Conservation (phyloP, 2,888 invertebrate genomes). For the Acanthosepion lycidas region DNA sequence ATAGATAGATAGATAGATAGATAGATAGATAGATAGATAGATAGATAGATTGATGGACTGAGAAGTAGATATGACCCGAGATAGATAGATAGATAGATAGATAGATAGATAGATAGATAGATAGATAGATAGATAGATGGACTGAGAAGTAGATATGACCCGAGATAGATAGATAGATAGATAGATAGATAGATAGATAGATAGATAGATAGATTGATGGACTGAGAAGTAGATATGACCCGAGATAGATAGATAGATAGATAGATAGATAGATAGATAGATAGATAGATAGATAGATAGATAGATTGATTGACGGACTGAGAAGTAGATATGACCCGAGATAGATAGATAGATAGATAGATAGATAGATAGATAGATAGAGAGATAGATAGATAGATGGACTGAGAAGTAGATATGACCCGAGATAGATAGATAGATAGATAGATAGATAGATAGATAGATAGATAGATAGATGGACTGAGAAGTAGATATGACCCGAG, state of each 20-base stretch:
- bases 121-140: not conserved
- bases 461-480: not conserved
- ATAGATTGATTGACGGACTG: no score
- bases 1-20: not conserved
- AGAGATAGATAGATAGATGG: not conserved
- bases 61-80: no score
- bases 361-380: not conserved
- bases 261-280: not conserved
- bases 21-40: not conserved
- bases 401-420: no score
- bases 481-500: no score
- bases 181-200: not conserved
- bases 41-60: no score
- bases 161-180: not conserved
- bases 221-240: no score
- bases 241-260: not conserved
- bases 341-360: not conserved
- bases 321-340: no score
- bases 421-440: not conserved
- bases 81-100: not conserved
- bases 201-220: not conserved
- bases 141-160: no score
- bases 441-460: not conserved
- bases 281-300: not conserved
- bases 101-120: not conserved